Base-by-base conservation (phyloP, 2,888 invertebrate species). In the Sipunculus nudus region DNA sequence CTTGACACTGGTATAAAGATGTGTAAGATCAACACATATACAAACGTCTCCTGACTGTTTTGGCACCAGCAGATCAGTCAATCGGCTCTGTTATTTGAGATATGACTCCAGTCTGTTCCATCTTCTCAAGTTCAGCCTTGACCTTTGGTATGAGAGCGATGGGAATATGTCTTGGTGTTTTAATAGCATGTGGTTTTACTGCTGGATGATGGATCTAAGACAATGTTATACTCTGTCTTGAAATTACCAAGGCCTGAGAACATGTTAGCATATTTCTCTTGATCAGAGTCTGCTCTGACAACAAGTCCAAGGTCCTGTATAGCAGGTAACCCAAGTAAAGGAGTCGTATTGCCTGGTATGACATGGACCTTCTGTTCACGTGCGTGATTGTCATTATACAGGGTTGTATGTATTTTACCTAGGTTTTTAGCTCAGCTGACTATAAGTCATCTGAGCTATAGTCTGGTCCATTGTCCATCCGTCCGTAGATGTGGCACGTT, bases 11-110 rank as follows among this genome's bases (percentile, higher is more conserved):
- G 58, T 40, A 43, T 67, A 65, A 23, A 63, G 57, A 29, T 56
- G 26, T 3, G 67, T 65, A 28, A 59, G 39, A 49, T 67, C 60
- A 3, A 56, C 48, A 56, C 62, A 62, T 25, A 62, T 46, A 16
- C 60, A 23, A 19, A 68, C 59, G 21, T 43, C 6, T 16, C 50
- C 57, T 31, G 52, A 63, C 23, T 49, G 39, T 45, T 70, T 70
- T 13, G 61, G 63, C 16, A 10, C 53, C 57, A 26, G 65, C 53
- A 49, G 63, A 67, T 67, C 66, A 66, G 19, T 53, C 59, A 26
- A 61, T 63, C 1, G 66, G 68, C 59, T 64, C 60, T 21, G 54
- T 60, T n/a, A 68, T 58, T 16, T 19, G 23, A 39, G 53, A 54
- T 32, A 68, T 63, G 32, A 62, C 62, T 13, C 61, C 57, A 2